Base-by-base conservation (phyloP, 2,888 invertebrate species). In the Cryptocheilus praepositus region DNA sequence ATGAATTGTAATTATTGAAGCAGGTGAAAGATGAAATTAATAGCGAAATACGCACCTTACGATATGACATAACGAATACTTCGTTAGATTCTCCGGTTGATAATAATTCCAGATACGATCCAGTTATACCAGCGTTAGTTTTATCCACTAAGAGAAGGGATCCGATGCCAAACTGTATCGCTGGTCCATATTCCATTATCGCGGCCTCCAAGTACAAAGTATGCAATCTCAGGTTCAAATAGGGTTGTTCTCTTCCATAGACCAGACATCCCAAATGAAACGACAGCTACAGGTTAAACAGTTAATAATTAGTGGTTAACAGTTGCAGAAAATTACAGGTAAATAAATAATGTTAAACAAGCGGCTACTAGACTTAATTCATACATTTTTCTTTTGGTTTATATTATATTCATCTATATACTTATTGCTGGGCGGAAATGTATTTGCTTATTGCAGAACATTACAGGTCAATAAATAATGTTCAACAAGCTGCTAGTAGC, bases 161-260 rank as follows among this genome's bases (percentile, higher is more conserved):
- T 53, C 92, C 92, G 0, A 94, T 85, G 21, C 92, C 92, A 68
- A 95, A 90, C 88, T 96, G 95, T 46, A 94, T 89, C 0, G 95
- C 95, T 0, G 95, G 93, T 0, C 96, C 96, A 84, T 92, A 95
- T 74, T 93, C 92, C 93, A 95, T 94, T 28, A 94, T 89, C 0
- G 95, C 95, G 59, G 93, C 91, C 85, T 96, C 95, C 69, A 94
- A 90, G 80, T 93, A 93, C 13, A 95, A 84, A 69, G 93, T 92
- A 64, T 92, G 93, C 36, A 95, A 85, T 74, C 93, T 91, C 71
- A 95, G 88, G 91, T 94, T 93, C 49, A 95, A 89, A 86, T 95
- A 96, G 0, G 95, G 94, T 46, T 92, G 92, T 78, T 95, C 94
- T 28, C 91, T 90, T 63, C 91, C 91, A 64, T 94, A 93, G 21